These are phyloP conservation scores for Linnaemya tessellans DNA, from an alignment of 2,888 invertebrate species.

Conservation along the genomic window DNA sequence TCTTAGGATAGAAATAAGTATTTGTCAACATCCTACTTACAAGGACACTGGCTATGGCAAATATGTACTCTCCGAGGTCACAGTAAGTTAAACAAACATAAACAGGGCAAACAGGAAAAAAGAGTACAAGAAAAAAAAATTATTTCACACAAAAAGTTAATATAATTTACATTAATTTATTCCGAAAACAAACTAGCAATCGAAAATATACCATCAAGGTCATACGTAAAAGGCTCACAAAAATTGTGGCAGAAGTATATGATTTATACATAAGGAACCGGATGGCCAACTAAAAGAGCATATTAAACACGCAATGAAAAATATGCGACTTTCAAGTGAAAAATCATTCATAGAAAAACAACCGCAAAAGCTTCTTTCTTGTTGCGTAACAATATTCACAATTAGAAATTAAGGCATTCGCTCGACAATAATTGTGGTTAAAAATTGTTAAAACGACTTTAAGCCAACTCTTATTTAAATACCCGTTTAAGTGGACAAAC, in stretches of 20 bases:
- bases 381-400: too few species aligned
- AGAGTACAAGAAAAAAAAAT: slow-evolving; percentile 15
- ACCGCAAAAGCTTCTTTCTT: not conserved
- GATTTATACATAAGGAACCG: not conserved
- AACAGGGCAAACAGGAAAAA: slow-evolving; percentile 19
- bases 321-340: not conserved
- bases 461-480: not conserved
- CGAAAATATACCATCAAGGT: not conserved
- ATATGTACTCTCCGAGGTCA: slow-evolving; percentile 24
- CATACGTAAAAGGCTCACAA: not conserved
- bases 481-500: not conserved
- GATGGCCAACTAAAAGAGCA: not conserved
- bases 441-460: not conserved
- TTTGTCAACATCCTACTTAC: slow-evolving; percentile 60
- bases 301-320: not conserved
- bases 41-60: slow-evolving; percentile 44
- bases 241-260: not conserved
- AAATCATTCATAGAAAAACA: not conserved
- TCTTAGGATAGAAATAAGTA: slow-evolving; percentile 60
- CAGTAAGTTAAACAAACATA: not conserved
- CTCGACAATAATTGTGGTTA: not conserved
- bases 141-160: slow-evolving; percentile 27
- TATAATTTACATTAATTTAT: slow-evolving; percentile 64
- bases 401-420: not conserved
- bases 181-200: slow-evolving; percentile 35